These are phyloP conservation scores for Hydriomena furcata DNA, from an alignment of 2,888 invertebrate genomes.

Conservation along the genomic window DNA sequence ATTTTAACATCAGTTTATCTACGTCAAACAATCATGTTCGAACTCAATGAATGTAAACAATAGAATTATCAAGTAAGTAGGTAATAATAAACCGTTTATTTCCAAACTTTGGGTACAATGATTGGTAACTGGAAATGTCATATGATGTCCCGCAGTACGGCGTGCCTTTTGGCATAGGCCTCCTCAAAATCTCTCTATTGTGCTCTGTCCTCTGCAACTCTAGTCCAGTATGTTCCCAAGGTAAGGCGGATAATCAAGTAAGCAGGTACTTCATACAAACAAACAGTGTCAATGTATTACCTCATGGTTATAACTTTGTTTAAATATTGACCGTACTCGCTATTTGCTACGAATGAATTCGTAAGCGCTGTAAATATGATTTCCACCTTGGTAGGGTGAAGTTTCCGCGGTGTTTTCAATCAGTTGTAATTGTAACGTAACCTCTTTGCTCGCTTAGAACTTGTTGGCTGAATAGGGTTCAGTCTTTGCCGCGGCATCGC, in stretches of 20 bases:
- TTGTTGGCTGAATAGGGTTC: slow-evolving; percentile 23
- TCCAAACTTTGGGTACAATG: too few relatives aligned
- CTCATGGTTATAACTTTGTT: slow-evolving; percentile 26
- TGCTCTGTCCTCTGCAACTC: too few relatives aligned
- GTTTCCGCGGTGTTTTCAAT: slow-evolving; percentile 17
- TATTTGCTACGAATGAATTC: slow-evolving; percentile 18
- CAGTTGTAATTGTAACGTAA: slow-evolving; percentile 11
- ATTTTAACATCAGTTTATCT: too few relatives aligned
- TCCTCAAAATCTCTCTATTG: too few relatives aligned
- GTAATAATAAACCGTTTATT: too few relatives aligned
- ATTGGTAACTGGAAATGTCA: too few relatives aligned
- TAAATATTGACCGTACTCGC: slow-evolving; percentile 25
- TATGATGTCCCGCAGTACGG: too few relatives aligned
- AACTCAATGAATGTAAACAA: slow-evolving; percentile 25
- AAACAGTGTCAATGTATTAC: slow-evolving; percentile 22
- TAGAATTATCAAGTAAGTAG: slow-evolving; percentile 13
- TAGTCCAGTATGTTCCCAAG: too few relatives aligned
- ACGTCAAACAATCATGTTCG: background rate
- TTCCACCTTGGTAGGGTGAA: slow-evolving; percentile 11
- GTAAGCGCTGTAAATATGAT: slow-evolving; percentile 16
- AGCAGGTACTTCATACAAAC: slow-evolving; percentile 11
- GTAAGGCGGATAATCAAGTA: too few relatives aligned
- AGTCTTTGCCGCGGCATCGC: slow-evolving; percentile 27
- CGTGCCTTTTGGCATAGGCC: too few relatives aligned
- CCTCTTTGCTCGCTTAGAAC: slow-evolving; percentile 22